Base-by-base conservation (phyloP, 2,888 invertebrate genomes). In the Amphipoea oculea region DNA sequence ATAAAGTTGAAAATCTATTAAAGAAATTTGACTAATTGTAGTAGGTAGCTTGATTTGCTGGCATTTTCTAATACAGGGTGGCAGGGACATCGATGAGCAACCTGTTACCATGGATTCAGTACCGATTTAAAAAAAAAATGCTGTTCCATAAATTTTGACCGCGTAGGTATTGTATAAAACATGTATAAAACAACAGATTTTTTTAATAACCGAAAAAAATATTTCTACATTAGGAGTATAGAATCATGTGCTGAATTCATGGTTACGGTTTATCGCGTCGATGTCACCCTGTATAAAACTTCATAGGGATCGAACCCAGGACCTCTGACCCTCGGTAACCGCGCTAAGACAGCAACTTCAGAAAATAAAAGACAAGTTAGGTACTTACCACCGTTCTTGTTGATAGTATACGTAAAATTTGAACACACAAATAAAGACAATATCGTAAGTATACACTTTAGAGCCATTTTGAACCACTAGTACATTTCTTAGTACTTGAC, bases 401-500 rank as follows among this genome's bases (percentile, higher is more conserved):
- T 88, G 57, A 94, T 91, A 23, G 90, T 90, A 86, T 92, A 93
- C 0, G 95, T 91, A 83, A 92, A 90, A 90, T 94, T 90, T 11
- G 91, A 94, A 89, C 90, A 92, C 81, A 95, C 89, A 23, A 95
- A 90, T 29, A 93, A 89, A 48, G 91, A 92, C 6, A 95, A 82
- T 69, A 95, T 79, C 20, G 90, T 85, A n/a, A 93, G 68, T 9
- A 92, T 78, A 77, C 90, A 92, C 83, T 93, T 94, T 5, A 85
- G 83, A 73, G 87, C 87, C 95, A 96, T 95, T 66, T 80, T 87
- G 12, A 60, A 42, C 36, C 66, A 76, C 75, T 67, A 68, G 72
- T 67, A 85, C 83, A 87, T 86, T 83, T 85, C 82, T 42, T 73
- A 68, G 74, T n/a, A 76, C 66, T 72, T 66, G 29, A 23, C 67